Evolutionary conservation across 2,888 invertebrate genomes (phyloP).

Genomic region (Hemithea aestivaria): DNA sequence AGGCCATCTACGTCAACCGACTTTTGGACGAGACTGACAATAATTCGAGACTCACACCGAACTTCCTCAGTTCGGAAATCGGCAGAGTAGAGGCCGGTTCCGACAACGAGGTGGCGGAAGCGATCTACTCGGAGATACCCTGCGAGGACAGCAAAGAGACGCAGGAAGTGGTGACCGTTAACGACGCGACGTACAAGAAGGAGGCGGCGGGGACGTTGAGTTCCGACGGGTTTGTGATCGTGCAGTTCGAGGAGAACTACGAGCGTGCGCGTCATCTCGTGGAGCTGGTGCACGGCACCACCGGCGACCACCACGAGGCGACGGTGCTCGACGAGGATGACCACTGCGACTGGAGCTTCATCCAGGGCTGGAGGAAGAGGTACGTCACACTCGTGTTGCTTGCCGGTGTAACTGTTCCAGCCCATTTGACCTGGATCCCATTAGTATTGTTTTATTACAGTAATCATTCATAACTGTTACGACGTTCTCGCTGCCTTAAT

Average conservation of each 20-base stretch:
- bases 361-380: constrained; percentile 86
- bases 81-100: constrained; percentile 61
- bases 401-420: constrained; percentile 36
- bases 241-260: constrained; percentile 81
- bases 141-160: constrained; percentile 42
- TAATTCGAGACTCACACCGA: constrained; percentile 42
- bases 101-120: constrained; percentile 65
- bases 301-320: constrained; percentile 67
- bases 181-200: constrained; percentile 67
- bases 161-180: constrained; percentile 50
- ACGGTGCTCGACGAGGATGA: constrained; percentile 68
- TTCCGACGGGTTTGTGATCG: constrained; percentile 79
- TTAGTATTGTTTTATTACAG: constrained; percentile 45
- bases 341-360: constrained; percentile 86
- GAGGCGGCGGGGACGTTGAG: constrained; percentile 61
- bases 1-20: constrained; percentile 68
- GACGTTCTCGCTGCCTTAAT: constrained; percentile 45
- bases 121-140: constrained; percentile 67
- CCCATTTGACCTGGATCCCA: constrained; percentile 46
- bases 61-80: constrained; percentile 38
- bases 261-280: constrained; percentile 81
- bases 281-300: constrained; percentile 71
- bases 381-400: constrained; percentile 42
- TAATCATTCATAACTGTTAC: constrained; percentile 47
- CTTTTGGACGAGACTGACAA: constrained; percentile 57